Conservation (phyloP, 2,888 invertebrate species). For the Acrobasis suavella region DNA sequence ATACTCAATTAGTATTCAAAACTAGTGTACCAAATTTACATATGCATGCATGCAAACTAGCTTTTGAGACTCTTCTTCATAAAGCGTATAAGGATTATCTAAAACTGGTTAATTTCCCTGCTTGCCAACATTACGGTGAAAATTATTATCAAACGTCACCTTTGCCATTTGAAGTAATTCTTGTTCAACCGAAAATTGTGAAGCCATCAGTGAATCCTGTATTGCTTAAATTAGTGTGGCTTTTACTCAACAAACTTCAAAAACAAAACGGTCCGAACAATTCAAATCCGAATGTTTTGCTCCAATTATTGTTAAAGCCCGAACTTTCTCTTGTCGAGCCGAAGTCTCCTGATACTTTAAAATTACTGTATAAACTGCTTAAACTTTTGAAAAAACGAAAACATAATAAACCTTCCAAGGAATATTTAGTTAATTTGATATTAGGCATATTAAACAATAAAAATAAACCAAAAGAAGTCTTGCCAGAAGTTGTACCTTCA, state of each 20-base stretch:
- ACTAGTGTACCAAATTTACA: background rate
- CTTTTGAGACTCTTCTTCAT: constrained; percentile 1
- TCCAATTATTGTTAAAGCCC: background rate
- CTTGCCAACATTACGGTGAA: background rate
- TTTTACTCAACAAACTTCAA: constrained; percentile 1
- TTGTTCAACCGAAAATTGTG: background rate
- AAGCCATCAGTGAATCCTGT: background rate
- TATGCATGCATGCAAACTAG: background rate
- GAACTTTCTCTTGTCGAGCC: too few species aligned
- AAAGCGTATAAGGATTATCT: background rate
- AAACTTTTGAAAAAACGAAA: too few species aligned
- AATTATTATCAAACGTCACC: background rate
- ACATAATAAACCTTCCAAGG: background rate
- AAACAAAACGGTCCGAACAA: background rate
- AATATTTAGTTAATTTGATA: background rate
- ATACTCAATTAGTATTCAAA: background rate
- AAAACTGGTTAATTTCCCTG: background rate
- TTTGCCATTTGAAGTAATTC: constrained; percentile 7
- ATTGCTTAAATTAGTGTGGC: constrained; percentile 1
- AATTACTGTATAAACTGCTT: too few species aligned
- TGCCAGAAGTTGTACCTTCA: background rate
- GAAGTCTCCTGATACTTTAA: too few species aligned
- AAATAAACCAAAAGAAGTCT: background rate
- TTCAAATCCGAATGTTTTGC: background rate
- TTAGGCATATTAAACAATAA: background rate